These are phyloP conservation scores for Ostrea denselamellosa DNA, from an alignment of 1,140 invertebrate species.

Conservation along the genomic window DNA sequence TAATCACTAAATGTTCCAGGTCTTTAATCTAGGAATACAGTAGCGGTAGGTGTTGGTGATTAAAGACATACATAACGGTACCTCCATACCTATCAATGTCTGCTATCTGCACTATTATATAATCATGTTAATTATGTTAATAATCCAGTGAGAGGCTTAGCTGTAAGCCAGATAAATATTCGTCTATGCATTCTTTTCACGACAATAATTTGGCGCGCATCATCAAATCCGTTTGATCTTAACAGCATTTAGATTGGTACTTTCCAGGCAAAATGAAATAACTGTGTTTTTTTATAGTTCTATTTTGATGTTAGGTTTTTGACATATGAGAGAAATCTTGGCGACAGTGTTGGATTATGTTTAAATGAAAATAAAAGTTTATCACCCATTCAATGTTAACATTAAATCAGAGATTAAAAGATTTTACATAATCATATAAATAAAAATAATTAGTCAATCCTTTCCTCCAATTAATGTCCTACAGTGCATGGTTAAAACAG, in stretches of 20 bases:
- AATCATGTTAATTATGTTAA: slow-evolving; percentile 29
- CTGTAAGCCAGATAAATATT: not conserved
- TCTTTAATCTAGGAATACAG: not conserved
- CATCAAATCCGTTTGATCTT: slow-evolving; percentile 12
- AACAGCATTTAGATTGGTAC: not conserved
- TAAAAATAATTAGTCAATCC: no score
- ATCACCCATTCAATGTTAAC: not conserved
- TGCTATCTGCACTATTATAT: not conserved
- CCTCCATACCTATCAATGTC: slow-evolving; percentile 3
- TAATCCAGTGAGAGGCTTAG: not conserved
- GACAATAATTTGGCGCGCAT: slow-evolving; percentile 1
- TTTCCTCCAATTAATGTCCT: no score
- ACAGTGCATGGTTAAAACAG: no score
- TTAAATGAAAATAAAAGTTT: not conserved
- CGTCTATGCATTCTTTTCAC: not conserved
- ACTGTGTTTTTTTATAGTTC: not conserved
- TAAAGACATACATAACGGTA: not conserved
- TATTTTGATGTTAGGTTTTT: not conserved
- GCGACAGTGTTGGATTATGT: not conserved
- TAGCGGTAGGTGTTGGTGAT: not conserved
- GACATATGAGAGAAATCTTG: not conserved
- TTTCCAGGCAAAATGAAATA: not conserved
- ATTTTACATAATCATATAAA: not conserved
- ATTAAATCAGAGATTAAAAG: not conserved
- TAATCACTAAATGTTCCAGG: not conserved